Percentiles rank a stretch among this genome's conserved stretches.
Evolutionary conservation across 2,797 vertebrate genomes (phyloP).

Genomic region (Perodicticus potto): DNA sequence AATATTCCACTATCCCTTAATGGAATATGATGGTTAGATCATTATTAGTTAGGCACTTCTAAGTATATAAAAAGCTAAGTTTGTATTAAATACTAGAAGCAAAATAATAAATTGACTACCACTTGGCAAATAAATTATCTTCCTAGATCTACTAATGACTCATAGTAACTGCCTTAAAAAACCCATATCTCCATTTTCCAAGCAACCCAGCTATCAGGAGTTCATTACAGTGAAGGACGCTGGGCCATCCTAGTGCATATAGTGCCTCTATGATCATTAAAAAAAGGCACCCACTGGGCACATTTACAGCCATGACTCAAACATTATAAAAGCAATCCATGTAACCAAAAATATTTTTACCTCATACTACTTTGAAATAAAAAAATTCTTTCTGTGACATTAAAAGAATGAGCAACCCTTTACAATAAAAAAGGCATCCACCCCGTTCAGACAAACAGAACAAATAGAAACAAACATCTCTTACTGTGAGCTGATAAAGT

Average conservation of each 20-base stretch:
- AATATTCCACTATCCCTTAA: not conserved
- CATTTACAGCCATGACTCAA: too few relatives aligned
- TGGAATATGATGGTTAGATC: not conserved
- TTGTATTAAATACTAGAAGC: conserved; percentile 49
- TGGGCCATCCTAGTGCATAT: not conserved
- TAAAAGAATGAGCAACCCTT: too few relatives aligned
- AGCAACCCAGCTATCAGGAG: not conserved
- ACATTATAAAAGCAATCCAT: too few relatives aligned
- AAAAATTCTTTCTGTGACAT: too few relatives aligned
- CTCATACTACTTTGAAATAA: too few relatives aligned
- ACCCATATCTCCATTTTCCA: not conserved
- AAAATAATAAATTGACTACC: conserved; percentile 29
- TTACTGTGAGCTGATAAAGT: not conserved
- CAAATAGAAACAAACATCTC: not conserved
- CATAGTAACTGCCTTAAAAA: not conserved
- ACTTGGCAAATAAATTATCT: not conserved
- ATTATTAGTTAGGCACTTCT: not conserved
- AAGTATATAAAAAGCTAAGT: not conserved
- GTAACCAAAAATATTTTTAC: too few relatives aligned
- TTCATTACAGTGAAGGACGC: not conserved
- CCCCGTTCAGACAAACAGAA: not conserved
- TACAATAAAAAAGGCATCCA: not conserved
- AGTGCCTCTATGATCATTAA: not conserved
- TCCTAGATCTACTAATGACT: not conserved
- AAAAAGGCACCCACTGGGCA: not conserved